Percentiles rank a stretch among this genome's conserved stretches.
These are phyloP conservation scores for Drosophila punjabiensis DNA, from an alignment of 1,140 invertebrate species.

Conservation along the genomic window DNA sequence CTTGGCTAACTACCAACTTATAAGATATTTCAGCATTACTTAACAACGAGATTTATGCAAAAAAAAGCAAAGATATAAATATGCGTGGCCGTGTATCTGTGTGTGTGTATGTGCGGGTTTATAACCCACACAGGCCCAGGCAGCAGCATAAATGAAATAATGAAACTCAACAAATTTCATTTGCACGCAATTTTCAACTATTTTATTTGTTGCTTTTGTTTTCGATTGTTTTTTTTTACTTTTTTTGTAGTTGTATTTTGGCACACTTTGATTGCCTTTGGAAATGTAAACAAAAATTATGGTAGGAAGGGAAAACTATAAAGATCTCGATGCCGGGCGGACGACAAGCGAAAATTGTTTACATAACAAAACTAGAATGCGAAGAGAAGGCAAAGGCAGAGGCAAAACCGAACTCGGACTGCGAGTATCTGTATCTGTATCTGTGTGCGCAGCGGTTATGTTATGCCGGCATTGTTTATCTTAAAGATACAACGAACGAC, in stretches of 20 bases:
- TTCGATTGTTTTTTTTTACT: not conserved
- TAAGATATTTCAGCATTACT: conserved; percentile 69
- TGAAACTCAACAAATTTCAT: conserved; percentile 40
- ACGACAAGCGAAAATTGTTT: conserved; percentile 67
- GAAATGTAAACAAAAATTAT: conserved; percentile 81
- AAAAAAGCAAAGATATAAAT: conserved; percentile 47
- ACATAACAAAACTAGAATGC: conserved; percentile 78
- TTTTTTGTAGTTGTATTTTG: conserved; percentile 26
- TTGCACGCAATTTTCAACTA: conserved; percentile 63
- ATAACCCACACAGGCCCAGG: conserved; percentile 4
- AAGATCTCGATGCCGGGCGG: conserved; percentile 56
- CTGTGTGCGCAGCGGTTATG: conserved; percentile 38
- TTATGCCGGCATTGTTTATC: conserved; percentile 83
- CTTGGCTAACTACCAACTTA: conserved; percentile 76
- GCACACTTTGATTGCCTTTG: conserved; percentile 74
- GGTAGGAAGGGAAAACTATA: conserved; percentile 17
- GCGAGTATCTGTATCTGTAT: not conserved
- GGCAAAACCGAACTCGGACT: conserved; percentile 13
- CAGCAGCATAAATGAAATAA: conserved; percentile 24
- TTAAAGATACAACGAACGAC: conserved; percentile 72
- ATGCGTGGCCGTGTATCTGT: not conserved
- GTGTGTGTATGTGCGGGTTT: conserved; percentile 13
- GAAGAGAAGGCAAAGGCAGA: conserved; percentile 26
- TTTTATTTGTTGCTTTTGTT: not conserved
- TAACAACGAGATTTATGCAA: conserved; percentile 75